Percentiles rank a stretch among this genome's conserved stretches.
Conservation (phyloP, 2,113 vertebrate genomes). For the Mixornis gularis region DNA sequence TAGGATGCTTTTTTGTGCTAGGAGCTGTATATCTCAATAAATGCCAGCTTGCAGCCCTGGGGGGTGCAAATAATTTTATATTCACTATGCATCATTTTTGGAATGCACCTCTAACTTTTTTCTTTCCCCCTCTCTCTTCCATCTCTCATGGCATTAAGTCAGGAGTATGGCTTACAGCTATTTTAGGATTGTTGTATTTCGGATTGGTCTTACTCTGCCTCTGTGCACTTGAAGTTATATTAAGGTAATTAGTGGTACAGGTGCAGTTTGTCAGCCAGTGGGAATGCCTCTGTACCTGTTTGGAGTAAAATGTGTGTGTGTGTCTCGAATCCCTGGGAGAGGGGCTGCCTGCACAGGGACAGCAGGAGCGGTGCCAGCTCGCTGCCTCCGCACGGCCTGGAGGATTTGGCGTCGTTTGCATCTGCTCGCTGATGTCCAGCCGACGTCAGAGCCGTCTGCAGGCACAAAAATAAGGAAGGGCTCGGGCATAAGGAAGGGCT, state of each 20-base stretch:
- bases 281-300: neutral
- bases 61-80: neutral
- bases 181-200: neutral
- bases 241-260: neutral
- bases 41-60: neutral
- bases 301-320: accelerated
- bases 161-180: neutral
- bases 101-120: neutral
- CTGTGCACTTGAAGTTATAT: neutral
- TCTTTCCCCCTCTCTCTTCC: too few relatives aligned
- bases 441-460: neutral
- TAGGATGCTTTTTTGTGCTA: neutral
- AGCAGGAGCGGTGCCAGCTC: neutral
- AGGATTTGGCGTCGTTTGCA: neutral
- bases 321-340: neutral
- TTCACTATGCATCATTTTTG: neutral
- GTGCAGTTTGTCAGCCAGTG: neutral
- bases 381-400: accelerated
- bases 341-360: neutral
- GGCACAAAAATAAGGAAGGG: neutral
- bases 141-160: neutral
- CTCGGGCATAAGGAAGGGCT: neutral
- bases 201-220: neutral
- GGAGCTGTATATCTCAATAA: neutral
- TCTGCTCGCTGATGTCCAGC: neutral